These are phyloP conservation scores for Aulostomus chinensis DNA, from an alignment of 2,797 vertebrate genomes.

Conservation along the genomic window DNA sequence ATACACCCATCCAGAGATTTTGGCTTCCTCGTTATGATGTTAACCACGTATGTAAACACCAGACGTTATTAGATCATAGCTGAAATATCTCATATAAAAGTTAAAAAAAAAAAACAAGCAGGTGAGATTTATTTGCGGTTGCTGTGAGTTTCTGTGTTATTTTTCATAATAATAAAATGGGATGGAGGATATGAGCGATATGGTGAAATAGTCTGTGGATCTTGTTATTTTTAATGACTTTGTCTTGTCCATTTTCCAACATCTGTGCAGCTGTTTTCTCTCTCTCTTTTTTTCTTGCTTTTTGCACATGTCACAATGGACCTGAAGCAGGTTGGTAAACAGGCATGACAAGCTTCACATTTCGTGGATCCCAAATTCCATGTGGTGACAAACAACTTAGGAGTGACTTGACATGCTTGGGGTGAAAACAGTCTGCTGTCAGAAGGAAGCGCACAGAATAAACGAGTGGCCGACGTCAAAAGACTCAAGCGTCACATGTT, in stretches of 20 bases:
- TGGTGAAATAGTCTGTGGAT: no score
- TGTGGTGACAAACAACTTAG: slow-evolving; percentile 9
- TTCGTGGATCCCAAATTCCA: neutral
- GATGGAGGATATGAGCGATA: no score
- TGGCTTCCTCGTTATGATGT: neutral
- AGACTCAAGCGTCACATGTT: slow-evolving; percentile 15
- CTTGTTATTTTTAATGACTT: neutral
- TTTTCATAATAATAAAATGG: neutral
- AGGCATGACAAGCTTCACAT: neutral
- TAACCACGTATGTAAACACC: neutral
- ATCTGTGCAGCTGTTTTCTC: slow-evolving; percentile 12
- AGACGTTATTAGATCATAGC: neutral
- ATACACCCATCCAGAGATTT: neutral
- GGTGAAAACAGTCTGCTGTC: slow-evolving; percentile 27
- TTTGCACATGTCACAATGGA: no score
- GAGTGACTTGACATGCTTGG: slow-evolving; percentile 18
- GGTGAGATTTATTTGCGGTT: no score
- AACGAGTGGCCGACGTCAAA: neutral
- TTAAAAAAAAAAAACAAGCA: neutral
- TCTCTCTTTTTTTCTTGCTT: no score
- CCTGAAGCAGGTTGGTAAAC: neutral
- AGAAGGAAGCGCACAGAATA: slow-evolving; percentile 5
- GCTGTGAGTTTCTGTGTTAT: no score
- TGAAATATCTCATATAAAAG: slow-evolving; percentile 7
- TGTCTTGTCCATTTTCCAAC: slow-evolving; percentile 7